Evolutionary conservation across 2,113 vertebrate species (phyloP), one percentile per base, ranked within the genome.

Genomic region (Oreamnos americanus): DNA sequence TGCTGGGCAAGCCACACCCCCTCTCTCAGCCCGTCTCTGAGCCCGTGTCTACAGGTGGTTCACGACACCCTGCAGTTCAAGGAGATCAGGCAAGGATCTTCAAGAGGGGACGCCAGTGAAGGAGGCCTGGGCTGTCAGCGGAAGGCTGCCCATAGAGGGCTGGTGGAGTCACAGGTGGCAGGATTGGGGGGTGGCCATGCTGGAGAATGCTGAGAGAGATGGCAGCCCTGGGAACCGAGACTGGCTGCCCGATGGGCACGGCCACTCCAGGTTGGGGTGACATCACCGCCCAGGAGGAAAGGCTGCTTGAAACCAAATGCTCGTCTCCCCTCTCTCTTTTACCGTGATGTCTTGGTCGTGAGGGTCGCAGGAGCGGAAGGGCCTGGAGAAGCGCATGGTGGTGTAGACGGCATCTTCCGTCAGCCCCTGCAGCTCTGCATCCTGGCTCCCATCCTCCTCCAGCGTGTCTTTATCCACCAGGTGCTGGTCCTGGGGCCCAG

Each of bases 331-430:
- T 13, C 51, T 1, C 45, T 14, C 15, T 67, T 47, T 99, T 98
- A 99, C 99, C 57, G 98, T 98, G 83, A 99, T 99, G 21, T 98
- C 96, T 67, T 94, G 92, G 95, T 99, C 99, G 2, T 99, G 89
- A 17, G 96, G 78, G 89, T 99, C 99, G 21, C 99, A 99, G 0
- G 98, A 98, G 55, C 95, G 87, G 79, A 99, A 98, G 28, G 98
- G 39, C 78, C 97, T 92, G 93, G 97, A 96, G 93, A 99, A 99
- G 17, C 96, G 98, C 98, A 99, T 98, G 16, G 95, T 98, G 7
- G 99, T 99, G 49, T 99, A 98, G 36, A 98, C 97, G 0, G 98
- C 90, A 0, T 96, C 98, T 98, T 99, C 99, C 0, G 0, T 98
- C 17, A 99, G 51, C 36, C 98, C 98, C 25, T 99, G 97, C 5